Base-by-base conservation (phyloP, 2,113 vertebrate genomes). In the Zapornia atra region DNA sequence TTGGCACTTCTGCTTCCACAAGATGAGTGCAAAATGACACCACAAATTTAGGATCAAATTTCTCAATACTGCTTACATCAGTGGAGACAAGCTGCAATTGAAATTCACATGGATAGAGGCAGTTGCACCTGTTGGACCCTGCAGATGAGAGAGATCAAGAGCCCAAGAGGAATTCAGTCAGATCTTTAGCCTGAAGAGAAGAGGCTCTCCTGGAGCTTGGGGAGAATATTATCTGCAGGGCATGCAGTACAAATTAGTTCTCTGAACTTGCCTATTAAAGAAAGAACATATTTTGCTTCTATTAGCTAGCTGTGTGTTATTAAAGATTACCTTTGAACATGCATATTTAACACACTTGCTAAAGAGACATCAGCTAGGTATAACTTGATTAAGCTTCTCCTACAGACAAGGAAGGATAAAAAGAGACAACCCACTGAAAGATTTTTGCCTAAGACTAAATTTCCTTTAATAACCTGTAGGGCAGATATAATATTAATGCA, bases 401-500 rank as follows among this genome's bases (percentile, higher is more conserved):
- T 59, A 61, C 21, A 85, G 48, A 88, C 73, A 18, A 79, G 19
- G 46, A 31, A 77, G 25, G 42, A 70, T 82, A 36, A 34, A 63
- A 83, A 51, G 13, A 85, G 26, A 84, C 22, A 90, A 63, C 7
- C 26, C 17, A 57, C 33, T 82, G 69, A 70, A 90, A 88, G 70
- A 57, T 63, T 93, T 94, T 84, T 91, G 50, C 24, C 68, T 38
- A 88, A 92, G n/a, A 81, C 40, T 54, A 50, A 68, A 96, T 87
- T 69, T 86, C 26, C 65, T 92, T 92, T 40, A 92, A 77, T 77
- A 92, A 94, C 76, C 93, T 82, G 65, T 20, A 88, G 90, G 94
- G 94, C 72, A 96, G 79, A 94, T 92, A 86, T 4, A 94, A 63
- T 75, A 96, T 96, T 94, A 94, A 96, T 84, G 44, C 48, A 82